These are phyloP conservation scores for Arizona elegans DNA, from an alignment of 2,113 vertebrate genomes.

Conservation along the genomic window DNA sequence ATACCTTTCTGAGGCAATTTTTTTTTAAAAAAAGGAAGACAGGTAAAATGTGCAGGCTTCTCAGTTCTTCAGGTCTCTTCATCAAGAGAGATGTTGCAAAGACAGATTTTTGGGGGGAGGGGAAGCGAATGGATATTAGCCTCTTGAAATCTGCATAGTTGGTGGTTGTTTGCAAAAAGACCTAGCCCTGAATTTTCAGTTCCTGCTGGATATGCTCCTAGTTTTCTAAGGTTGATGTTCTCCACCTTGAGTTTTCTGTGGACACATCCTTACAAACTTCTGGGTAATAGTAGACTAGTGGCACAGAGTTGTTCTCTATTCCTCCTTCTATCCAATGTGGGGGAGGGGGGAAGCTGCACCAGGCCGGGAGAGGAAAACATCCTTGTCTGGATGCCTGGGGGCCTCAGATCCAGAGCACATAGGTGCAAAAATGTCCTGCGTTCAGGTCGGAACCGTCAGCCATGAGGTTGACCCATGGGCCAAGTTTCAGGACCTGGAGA, in stretches of 20 bases:
- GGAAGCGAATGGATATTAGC: neutral
- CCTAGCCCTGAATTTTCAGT: neutral
- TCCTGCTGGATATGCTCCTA: neutral
- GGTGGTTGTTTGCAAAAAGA: neutral
- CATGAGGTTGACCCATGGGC: neutral
- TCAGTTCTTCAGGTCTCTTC: neutral
- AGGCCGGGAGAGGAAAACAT: neutral
- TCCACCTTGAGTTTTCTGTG: neutral
- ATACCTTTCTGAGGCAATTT: neutral
- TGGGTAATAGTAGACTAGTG: no score
- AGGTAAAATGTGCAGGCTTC: neutral
- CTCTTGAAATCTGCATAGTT: neutral
- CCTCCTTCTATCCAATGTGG: neutral
- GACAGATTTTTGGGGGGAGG: neutral
- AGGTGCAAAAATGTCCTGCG: conserved; percentile 38
- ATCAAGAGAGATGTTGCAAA: neutral
- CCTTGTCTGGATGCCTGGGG: conserved; percentile 6
- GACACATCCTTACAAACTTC: neutral
- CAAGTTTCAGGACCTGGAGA: neutral
- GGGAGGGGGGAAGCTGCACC: neutral
- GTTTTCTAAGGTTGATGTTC: neutral
- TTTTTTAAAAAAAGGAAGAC: neutral
- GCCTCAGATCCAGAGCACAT: neutral
- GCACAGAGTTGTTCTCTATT: neutral
- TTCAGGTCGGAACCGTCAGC: conserved; percentile 42